phyloP scores from a whole-genome alignment of 2,888 invertebrate genomes.

The Lithophane leautieri region DNA sequence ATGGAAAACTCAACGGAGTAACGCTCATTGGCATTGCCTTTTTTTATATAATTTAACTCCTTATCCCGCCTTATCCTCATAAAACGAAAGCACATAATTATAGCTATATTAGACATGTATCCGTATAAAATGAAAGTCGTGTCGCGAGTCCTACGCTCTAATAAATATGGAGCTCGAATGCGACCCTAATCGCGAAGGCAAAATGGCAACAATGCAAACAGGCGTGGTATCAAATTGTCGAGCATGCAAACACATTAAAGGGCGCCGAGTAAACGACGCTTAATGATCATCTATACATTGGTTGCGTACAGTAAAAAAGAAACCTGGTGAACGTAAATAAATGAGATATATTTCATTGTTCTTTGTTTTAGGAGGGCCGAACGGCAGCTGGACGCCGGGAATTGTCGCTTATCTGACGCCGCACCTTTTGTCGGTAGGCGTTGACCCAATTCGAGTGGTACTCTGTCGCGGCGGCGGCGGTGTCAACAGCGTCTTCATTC shows the following conservation, averaged over 20 bases:
- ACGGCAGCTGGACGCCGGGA: conserved; percentile 86
- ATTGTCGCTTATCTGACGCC: conserved; percentile 88
- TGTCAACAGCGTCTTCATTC: conserved; percentile 82
- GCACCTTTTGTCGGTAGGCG: conserved; percentile 89
- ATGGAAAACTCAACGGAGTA: conserved; percentile 22
- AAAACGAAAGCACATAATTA: conserved; percentile 78
- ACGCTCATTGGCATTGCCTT: conserved; percentile 16
- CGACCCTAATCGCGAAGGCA: conserved; percentile 89
- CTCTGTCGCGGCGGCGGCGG: conserved; percentile 76
- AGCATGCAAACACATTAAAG: conserved; percentile 89
- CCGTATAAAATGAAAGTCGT: conserved; percentile 88
- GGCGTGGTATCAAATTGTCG: conserved; percentile 88
- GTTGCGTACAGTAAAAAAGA: conserved; percentile 76
- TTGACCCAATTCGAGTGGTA: conserved; percentile 88
- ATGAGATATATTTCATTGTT: conserved; percentile 86
- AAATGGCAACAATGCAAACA: conserved; percentile 89
- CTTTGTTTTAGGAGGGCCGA: conserved; percentile 86
- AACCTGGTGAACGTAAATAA: conserved; percentile 81
- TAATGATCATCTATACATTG: conserved; percentile 88
- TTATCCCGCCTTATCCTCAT: conserved; percentile 74
- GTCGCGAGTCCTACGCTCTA: conserved; percentile 87
- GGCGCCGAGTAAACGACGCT: conserved; percentile 84
- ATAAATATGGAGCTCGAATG: conserved; percentile 88
- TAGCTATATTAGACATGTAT: conserved; percentile 78
- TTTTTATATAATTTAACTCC: conserved; percentile 70